Conservation (phyloP, 2,888 invertebrate genomes). For the Apodemia mormo region DNA sequence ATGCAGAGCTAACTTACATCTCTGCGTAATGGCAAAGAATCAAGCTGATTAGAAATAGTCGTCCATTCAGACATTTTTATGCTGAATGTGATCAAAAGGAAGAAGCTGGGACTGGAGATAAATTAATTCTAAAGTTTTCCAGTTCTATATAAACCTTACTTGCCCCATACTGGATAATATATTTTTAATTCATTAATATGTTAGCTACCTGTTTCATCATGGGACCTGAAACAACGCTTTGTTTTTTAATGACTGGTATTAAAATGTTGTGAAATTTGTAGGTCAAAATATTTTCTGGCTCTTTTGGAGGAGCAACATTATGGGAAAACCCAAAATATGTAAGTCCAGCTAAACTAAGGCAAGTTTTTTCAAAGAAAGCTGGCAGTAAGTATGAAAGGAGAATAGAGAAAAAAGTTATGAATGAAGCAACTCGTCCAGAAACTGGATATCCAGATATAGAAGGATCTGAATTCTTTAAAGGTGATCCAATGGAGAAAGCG, state of each 20-base stretch:
- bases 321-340: constrained; percentile 97
- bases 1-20: no score
- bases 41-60: no score
- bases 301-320: constrained; percentile 94
- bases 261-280: constrained; percentile 48
- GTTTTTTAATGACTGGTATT: no score
- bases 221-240: no score
- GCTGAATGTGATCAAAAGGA: no score
- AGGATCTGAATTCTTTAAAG: constrained; percentile 87
- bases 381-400: constrained; percentile 90
- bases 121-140: no score
- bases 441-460: constrained; percentile 88
- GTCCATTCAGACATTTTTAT: no score
- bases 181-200: not conserved
- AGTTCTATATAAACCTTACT: no score
- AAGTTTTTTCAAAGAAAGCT: constrained; percentile 84
- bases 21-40: no score
- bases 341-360: constrained; percentile 93
- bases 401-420: constrained; percentile 89
- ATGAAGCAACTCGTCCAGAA: constrained; percentile 87
- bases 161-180: no score
- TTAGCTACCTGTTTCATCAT: not conserved
- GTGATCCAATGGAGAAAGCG: constrained; percentile 81
- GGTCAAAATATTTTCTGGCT: constrained; percentile 96
- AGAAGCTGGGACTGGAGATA: no score